Conservation (phyloP, 2,888 invertebrate genomes). For the Dicyrtoma fusca region DNA sequence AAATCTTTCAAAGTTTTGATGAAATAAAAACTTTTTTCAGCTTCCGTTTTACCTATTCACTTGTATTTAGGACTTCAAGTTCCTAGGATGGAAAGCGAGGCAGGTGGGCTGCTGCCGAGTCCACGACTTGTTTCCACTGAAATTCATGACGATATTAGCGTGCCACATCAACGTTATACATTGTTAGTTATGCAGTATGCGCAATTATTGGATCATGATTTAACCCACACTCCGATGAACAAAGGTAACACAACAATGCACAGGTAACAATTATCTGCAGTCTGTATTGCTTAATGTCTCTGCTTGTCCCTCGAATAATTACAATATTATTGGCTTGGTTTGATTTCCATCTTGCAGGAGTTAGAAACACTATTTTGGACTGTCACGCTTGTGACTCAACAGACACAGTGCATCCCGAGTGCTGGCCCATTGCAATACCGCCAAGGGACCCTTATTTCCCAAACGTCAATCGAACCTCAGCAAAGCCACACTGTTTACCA, state of each 20-base stretch:
- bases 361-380: conserved; percentile 61
- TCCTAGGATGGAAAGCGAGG: conserved; percentile 40
- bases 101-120: conserved; percentile 60
- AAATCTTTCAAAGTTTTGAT: not conserved
- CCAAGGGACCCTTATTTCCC: conserved; percentile 64
- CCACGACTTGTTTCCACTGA: conserved; percentile 62
- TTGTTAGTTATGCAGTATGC: conserved; percentile 66
- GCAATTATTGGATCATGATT: conserved; percentile 66
- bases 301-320: too few relatives aligned
- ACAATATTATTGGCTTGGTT: too few relatives aligned
- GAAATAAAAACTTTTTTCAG: not conserved
- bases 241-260: too few relatives aligned
- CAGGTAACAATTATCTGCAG: too few relatives aligned
- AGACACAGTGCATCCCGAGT: conserved; percentile 63
- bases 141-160: conserved; percentile 62
- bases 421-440: conserved; percentile 64
- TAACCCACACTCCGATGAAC: conserved; percentile 65
- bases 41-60: not conserved
- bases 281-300: too few relatives aligned
- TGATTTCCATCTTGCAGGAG: conserved; percentile 56
- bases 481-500: conserved; percentile 63
- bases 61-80: conserved; percentile 43
- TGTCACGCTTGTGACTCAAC: conserved; percentile 63
- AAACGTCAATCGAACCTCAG: conserved; percentile 60
- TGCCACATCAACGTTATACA: conserved; percentile 62